These are phyloP conservation scores for Caerostris darwini DNA, from an alignment of 1,140 invertebrate species.

Conservation along the genomic window DNA sequence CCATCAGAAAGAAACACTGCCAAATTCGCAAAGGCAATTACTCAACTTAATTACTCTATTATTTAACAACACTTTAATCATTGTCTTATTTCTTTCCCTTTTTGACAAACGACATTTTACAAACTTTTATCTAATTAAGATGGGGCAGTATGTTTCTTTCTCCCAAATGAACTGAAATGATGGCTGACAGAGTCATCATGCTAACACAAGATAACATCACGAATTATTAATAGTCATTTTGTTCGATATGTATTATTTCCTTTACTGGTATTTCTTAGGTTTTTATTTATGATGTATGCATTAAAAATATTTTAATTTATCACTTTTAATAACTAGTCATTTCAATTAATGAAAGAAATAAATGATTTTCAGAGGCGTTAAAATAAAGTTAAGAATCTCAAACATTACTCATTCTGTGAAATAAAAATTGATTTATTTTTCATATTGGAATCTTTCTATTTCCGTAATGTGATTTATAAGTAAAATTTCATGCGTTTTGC, in stretches of 20 bases:
- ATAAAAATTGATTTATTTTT: background rate
- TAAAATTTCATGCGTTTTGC: background rate
- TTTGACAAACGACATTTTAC: slow-evolving; percentile 42
- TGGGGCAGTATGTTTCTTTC: slow-evolving; percentile 30
- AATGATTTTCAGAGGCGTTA: background rate
- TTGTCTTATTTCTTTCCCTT: background rate
- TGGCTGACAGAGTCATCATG: background rate
- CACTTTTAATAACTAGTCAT: slow-evolving; percentile 9
- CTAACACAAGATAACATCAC: background rate
- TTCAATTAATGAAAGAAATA: slow-evolving; percentile 22
- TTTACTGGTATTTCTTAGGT: background rate
- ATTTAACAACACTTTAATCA: slow-evolving; percentile 43
- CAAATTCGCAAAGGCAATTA: slow-evolving; percentile 27
- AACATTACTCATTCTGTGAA: background rate
- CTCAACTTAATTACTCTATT: slow-evolving; percentile 54
- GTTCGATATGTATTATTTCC: background rate
- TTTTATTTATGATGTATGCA: background rate
- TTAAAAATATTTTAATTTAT: background rate
- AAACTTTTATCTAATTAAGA: slow-evolving; percentile 39
- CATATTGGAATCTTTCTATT: background rate
- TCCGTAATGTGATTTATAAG: background rate
- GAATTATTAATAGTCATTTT: background rate
- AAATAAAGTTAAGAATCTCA: background rate
- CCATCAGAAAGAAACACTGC: background rate
- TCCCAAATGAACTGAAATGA: background rate